A percentile compares a stretch with the other conserved stretches of the same genome.
Evolutionary conservation across 2,113 vertebrate genomes (phyloP).

Genomic region (Centrocercus urophasianus): DNA sequence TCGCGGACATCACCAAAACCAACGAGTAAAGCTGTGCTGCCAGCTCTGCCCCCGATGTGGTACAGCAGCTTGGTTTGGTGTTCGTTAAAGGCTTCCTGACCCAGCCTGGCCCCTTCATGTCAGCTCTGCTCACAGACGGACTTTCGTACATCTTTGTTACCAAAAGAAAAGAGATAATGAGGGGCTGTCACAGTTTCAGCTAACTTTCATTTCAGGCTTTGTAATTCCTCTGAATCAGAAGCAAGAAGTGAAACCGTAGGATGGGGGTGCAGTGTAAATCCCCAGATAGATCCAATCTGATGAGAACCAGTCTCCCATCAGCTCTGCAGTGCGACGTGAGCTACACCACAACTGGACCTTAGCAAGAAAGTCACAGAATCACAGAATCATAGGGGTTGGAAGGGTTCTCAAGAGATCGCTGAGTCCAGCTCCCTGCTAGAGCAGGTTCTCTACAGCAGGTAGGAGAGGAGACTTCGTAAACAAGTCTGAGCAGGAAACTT

Average conservation of each 20-base stretch:
- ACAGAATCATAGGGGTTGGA: too few species aligned
- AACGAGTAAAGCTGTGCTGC: accelerated
- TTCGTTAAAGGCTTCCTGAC: background rate
- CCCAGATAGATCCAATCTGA: background rate
- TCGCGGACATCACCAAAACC: background rate
- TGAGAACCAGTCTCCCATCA: background rate
- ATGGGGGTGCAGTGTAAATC: background rate
- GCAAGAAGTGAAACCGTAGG: conserved; percentile 32
- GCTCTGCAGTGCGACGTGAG: background rate
- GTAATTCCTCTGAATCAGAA: conserved; percentile 41
- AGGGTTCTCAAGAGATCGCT: too few species aligned
- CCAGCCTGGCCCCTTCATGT: background rate
- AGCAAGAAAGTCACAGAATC: background rate
- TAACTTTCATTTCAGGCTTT: conserved; percentile 13
- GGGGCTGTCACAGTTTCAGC: background rate
- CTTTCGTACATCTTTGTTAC: background rate
- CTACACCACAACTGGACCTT: background rate
- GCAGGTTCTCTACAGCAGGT: too few species aligned
- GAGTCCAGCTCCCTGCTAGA: too few species aligned
- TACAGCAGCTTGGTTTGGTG: background rate
- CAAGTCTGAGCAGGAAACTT: background rate
- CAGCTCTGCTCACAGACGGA: background rate
- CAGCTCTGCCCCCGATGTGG: background rate
- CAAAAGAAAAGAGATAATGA: background rate
- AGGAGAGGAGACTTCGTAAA: background rate